These are phyloP conservation scores for Operophtera brumata DNA, from an alignment of 2,888 invertebrate species.

Conservation along the genomic window DNA sequence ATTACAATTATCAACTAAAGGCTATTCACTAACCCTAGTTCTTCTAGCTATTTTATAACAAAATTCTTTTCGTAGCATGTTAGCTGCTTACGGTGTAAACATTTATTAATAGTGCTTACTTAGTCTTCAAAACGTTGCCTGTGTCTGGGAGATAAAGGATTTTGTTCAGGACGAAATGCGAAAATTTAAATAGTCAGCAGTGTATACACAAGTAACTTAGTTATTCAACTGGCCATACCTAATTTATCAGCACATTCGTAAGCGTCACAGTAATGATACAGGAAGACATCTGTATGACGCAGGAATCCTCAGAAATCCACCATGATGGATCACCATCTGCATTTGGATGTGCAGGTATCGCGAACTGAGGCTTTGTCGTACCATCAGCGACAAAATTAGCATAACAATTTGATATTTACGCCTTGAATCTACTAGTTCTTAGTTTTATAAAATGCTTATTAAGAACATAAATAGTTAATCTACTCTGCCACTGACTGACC, in stretches of 20 bases:
- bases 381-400: background rate
- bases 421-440: too few species aligned
- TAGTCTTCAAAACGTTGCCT: too few species aligned
- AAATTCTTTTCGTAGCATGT: too few species aligned
- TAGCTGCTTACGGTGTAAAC: too few species aligned
- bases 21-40: too few species aligned
- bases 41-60: too few species aligned
- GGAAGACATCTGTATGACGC: conserved; percentile 25
- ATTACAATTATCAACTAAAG: too few species aligned
- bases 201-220: background rate
- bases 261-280: conserved; percentile 21
- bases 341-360: conserved; percentile 17
- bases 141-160: background rate
- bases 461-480: too few species aligned
- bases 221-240: conserved; percentile 6
- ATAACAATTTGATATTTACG: too few species aligned
- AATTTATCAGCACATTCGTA: conserved; percentile 21
- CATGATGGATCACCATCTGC: conserved; percentile 29
- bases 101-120: too few species aligned
- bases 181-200: background rate
- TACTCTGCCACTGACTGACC: too few species aligned
- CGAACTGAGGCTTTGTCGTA: conserved; percentile 11
- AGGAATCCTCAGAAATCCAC: conserved; percentile 20
- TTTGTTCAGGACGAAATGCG: background rate
- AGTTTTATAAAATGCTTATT: too few species aligned